Conservation (phyloP, 2,113 vertebrate species). For the Pyrgilauda ruficollis region DNA sequence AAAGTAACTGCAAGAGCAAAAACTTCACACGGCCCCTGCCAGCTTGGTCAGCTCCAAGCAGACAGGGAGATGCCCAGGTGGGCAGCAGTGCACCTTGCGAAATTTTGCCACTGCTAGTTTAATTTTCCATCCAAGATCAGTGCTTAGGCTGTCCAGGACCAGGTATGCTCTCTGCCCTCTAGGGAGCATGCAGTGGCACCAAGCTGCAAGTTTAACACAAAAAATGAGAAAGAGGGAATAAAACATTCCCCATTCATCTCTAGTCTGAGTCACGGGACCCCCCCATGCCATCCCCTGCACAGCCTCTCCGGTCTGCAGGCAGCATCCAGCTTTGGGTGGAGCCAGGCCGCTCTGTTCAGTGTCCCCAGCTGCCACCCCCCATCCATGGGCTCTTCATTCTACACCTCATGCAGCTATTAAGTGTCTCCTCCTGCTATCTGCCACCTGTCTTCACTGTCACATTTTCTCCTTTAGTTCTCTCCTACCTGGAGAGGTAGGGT, state of each 20-base stretch:
- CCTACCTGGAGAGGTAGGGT: background rate
- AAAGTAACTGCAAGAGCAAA: background rate
- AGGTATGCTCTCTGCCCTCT: background rate
- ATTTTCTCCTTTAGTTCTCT: background rate
- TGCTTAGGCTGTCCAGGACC: background rate
- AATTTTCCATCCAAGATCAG: background rate
- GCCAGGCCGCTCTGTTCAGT: background rate
- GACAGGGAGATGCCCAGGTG: background rate
- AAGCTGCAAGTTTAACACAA: background rate
- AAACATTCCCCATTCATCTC: accelerated
- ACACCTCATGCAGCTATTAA: accelerated
- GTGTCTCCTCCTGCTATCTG: background rate
- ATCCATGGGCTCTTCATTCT: background rate
- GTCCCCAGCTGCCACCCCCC: accelerated
- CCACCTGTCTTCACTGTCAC: background rate
- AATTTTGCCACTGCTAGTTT: background rate
- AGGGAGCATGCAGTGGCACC: background rate
- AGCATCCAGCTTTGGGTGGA: background rate
- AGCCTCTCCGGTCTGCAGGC: background rate
- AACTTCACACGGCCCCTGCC: background rate
- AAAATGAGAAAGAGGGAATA: background rate
- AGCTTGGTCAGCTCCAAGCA: background rate
- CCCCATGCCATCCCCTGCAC: background rate
- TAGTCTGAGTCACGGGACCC: accelerated
- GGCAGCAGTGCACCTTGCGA: accelerated